These are phyloP conservation scores for Thripadectes ignobilis DNA, from an alignment of 2,797 vertebrate species.

Conservation along the genomic window DNA sequence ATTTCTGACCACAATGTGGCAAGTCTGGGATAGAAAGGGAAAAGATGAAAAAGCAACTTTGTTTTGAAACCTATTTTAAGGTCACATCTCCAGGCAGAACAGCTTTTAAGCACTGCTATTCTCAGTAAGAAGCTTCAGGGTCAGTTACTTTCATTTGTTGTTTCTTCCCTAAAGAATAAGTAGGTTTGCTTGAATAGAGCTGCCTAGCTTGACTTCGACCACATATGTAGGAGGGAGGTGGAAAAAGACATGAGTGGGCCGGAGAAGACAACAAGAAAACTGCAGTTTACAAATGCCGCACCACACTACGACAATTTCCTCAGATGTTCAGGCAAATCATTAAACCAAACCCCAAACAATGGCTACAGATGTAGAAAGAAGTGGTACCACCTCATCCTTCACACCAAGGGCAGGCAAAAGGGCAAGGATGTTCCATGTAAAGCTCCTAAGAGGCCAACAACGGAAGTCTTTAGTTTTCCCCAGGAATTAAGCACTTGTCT, in stretches of 20 bases:
- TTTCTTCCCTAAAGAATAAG: not conserved
- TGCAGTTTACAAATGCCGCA: constrained; percentile 30
- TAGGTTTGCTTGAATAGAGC: not conserved
- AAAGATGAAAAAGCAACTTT: not conserved
- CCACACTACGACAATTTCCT: not conserved
- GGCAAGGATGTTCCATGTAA: not conserved
- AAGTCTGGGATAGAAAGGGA: not conserved
- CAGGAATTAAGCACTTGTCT: not conserved
- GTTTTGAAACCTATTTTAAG: constrained; percentile 17
- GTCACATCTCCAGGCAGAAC: not conserved
- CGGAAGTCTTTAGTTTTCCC: not conserved
- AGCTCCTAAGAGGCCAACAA: not conserved
- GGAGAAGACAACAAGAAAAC: not conserved
- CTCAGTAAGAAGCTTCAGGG: not conserved
- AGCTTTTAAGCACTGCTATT: constrained; percentile 1
- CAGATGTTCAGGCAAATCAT: constrained; percentile 4
- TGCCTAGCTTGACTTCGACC: not conserved
- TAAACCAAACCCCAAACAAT: constrained; percentile 3
- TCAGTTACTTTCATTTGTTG: not conserved
- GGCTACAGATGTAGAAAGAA: not conserved
- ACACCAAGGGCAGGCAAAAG: not conserved
- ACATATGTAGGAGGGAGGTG: not conserved
- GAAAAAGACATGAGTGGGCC: not conserved
- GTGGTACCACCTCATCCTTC: not conserved
- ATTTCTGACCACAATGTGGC: not conserved